Evolutionary conservation across 2,888 invertebrate species (phyloP).

Genomic region (Pteria penguin): DNA sequence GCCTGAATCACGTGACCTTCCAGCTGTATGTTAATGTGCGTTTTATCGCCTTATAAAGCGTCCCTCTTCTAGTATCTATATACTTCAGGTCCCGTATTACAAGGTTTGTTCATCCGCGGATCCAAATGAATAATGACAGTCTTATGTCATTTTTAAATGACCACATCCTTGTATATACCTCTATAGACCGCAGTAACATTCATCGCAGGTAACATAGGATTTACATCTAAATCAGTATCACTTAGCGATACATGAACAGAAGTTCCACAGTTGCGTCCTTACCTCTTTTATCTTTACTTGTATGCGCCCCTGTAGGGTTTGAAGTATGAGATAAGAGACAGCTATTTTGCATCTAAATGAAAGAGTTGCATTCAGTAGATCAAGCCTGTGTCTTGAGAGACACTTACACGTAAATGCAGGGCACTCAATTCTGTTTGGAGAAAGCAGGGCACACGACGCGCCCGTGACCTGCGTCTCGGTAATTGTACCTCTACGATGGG

Average conservation of each 20-base stretch:
- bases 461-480: neutral
- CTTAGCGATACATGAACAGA: too few relatives aligned
- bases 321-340: neutral
- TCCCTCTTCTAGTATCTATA: neutral
- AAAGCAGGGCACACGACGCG: neutral
- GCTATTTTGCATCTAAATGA: neutral
- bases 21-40: neutral
- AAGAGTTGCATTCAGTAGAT: neutral
- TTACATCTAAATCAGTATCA: too few relatives aligned
- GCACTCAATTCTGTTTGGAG: neutral
- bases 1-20: neutral
- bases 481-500: too few relatives aligned
- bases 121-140: too few relatives aligned
- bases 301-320: neutral
- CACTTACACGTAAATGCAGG: too few relatives aligned
- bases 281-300: too few relatives aligned
- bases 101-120: too few relatives aligned
- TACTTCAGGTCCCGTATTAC: neutral
- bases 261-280: too few relatives aligned
- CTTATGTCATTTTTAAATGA: too few relatives aligned
- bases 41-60: neutral
- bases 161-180: too few relatives aligned
- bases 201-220: too few relatives aligned
- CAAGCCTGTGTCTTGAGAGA: neutral
- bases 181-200: too few relatives aligned